phyloP scores from a whole-genome alignment of 92 coral and sea anemone genomes.

The Scolanthus callimorphus region DNA sequence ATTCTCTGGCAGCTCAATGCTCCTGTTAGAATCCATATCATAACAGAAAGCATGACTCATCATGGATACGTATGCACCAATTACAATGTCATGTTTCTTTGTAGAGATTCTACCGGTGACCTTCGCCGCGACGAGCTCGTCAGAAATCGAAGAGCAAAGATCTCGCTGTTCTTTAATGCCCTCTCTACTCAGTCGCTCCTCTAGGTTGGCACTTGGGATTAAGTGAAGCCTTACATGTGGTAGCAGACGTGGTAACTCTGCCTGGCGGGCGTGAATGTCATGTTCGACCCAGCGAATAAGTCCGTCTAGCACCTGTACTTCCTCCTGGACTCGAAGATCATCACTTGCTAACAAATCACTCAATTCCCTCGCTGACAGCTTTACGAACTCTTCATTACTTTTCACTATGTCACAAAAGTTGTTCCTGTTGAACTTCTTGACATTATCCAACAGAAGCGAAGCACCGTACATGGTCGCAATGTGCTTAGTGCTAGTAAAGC shows the following conservation, averaged over 20 bases:
- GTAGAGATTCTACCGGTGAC: conserved; percentile 50
- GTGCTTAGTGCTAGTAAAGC: conserved; percentile 51
- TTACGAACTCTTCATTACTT: conserved; percentile 53
- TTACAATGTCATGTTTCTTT: no score
- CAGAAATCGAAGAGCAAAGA: conserved; percentile 35
- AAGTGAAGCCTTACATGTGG: conserved; percentile 16
- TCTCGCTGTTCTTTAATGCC: conserved; percentile 63
- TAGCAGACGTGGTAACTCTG: conserved; percentile 34
- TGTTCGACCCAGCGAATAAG: conserved; percentile 63
- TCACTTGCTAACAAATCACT: conserved; percentile 30
- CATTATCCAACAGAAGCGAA: conserved; percentile 25
- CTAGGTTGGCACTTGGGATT: no score
- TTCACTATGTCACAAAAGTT: conserved; percentile 38
- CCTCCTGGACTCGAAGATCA: conserved; percentile 49
- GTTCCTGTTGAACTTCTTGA: conserved; percentile 32
- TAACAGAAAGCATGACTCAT: no score
- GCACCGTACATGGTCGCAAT: conserved; percentile 59
- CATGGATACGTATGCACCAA: no score
- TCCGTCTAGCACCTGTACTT: conserved; percentile 54
- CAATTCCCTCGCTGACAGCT: conserved; percentile 29
- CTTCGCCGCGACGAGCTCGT: conserved; percentile 47
- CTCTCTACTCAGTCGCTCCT: no score
- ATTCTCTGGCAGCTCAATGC: conserved; percentile 28
- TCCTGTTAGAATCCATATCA: conserved; percentile 52
- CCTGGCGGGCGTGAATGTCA: conserved; percentile 24